phyloP scores from a whole-genome alignment of 2,113 vertebrate genomes.

The Murina feae region DNA sequence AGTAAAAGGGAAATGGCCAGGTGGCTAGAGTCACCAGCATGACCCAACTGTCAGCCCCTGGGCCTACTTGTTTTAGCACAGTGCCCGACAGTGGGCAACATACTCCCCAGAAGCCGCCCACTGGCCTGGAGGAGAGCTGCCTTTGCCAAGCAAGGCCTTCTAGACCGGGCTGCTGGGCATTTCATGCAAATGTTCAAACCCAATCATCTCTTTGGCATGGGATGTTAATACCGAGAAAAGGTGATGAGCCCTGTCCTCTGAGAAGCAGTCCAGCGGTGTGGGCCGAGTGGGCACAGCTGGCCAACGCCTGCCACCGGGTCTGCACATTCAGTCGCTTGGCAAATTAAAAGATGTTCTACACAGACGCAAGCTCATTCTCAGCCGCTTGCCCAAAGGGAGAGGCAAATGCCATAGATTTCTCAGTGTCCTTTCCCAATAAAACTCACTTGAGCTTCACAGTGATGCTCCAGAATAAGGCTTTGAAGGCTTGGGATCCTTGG shows the following conservation, averaged over 20 bases:
- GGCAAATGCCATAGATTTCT: conserved; percentile 28
- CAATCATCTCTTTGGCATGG: background rate
- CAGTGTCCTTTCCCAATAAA: conserved; percentile 13
- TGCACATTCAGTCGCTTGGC: conserved; percentile 66
- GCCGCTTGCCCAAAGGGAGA: conserved; percentile 4
- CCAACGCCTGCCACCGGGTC: background rate
- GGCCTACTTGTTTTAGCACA: background rate
- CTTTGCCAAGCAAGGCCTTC: background rate
- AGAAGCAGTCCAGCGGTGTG: conserved; percentile 57
- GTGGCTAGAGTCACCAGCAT: background rate
- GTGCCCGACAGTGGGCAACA: background rate
- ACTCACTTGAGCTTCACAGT: conserved; percentile 21
- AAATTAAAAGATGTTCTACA: conserved; percentile 67
- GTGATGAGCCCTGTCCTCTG: conserved; percentile 40
- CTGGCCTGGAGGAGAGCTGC: background rate
- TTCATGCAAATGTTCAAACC: background rate
- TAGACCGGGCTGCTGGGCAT: background rate
- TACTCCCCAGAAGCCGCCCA: background rate
- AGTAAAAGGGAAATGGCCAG: background rate
- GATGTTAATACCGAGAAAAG: background rate
- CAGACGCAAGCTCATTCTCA: background rate
- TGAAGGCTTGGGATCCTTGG: background rate
- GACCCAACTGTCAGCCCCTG: background rate
- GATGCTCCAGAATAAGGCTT: background rate
- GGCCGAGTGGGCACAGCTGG: conserved; percentile 72